Evolutionary conservation across 2,797 vertebrate genomes (phyloP).

Genomic region (Microctenopoma steveboyesi): DNA sequence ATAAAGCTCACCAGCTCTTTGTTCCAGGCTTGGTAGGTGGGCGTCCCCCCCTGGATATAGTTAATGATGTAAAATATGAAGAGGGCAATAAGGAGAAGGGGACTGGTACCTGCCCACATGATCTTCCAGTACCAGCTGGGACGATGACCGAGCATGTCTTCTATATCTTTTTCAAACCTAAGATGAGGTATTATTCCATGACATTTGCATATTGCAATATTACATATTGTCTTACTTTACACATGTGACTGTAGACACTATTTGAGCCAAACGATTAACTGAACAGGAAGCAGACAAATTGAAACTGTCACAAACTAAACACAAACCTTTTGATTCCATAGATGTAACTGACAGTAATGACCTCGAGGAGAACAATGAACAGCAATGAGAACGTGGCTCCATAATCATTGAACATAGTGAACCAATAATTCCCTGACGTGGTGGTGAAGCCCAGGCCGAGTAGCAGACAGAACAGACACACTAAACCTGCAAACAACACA

Average conservation of each 20-base stretch:
- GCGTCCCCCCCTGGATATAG: conserved; percentile 88
- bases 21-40: conserved; percentile 93
- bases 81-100: conserved; percentile 87
- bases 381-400: conserved; percentile 90
- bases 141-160: conserved; percentile 86
- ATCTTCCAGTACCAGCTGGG: conserved; percentile 90
- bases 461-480: conserved; percentile 87
- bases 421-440: conserved; percentile 93
- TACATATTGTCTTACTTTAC: neutral
- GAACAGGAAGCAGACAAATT: neutral
- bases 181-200: neutral
- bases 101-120: conserved; percentile 88
- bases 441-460: conserved; percentile 90
- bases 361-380: conserved; percentile 91
- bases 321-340: conserved; percentile 89
- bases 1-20: conserved; percentile 82
- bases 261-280: neutral
- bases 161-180: conserved; percentile 92
- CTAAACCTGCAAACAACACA: conserved; percentile 73
- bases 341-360: conserved; percentile 87
- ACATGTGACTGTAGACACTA: neutral
- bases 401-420: conserved; percentile 94
- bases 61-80: conserved; percentile 89
- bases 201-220: no score
- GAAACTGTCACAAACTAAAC: neutral